These are phyloP conservation scores for Arge pagana DNA, from an alignment of 2,888 invertebrate species.

Conservation along the genomic window DNA sequence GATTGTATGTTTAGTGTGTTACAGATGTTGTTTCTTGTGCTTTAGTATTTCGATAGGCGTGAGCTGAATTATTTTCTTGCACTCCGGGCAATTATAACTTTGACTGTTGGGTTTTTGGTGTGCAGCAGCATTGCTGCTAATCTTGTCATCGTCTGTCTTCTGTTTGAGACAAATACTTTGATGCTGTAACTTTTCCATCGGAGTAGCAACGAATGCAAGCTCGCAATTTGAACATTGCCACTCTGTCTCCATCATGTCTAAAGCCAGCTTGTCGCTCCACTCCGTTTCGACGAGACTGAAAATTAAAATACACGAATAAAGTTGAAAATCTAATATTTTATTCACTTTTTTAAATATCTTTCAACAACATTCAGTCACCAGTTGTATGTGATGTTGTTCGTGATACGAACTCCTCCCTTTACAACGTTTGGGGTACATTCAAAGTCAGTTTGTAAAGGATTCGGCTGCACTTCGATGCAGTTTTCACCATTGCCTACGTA, in stretches of 20 bases:
- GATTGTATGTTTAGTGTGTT: neutral
- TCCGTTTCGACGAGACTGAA: slow-evolving; percentile 69
- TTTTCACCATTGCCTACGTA: slow-evolving; percentile 63
- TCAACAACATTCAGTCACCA: slow-evolving; percentile 59
- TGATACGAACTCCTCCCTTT: slow-evolving; percentile 83
- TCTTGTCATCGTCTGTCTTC: slow-evolving; percentile 45
- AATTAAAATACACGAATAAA: slow-evolving; percentile 30
- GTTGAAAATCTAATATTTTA: neutral
- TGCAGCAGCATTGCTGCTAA: slow-evolving; percentile 45
- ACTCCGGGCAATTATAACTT: slow-evolving; percentile 73
- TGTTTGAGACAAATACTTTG: slow-evolving; percentile 60
- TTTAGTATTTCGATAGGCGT: slow-evolving; percentile 84
- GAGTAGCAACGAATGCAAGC: slow-evolving; percentile 64
- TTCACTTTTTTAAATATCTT: slow-evolving; percentile 14
- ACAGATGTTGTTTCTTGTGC: slow-evolving; percentile 70
- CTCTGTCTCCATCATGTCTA: slow-evolving; percentile 65
- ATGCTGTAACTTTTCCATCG: slow-evolving; percentile 78
- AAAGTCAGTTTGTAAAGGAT: slow-evolving; percentile 75
- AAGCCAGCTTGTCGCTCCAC: slow-evolving; percentile 69
- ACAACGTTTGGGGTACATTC: slow-evolving; percentile 65
- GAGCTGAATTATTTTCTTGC: slow-evolving; percentile 70
- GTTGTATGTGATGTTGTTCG: slow-evolving; percentile 81
- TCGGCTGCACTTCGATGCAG: slow-evolving; percentile 60
- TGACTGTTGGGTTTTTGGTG: slow-evolving; percentile 63
- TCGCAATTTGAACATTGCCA: slow-evolving; percentile 79